Conservation (phyloP, 1,140 invertebrate genomes). For the Lineus longissimus region DNA sequence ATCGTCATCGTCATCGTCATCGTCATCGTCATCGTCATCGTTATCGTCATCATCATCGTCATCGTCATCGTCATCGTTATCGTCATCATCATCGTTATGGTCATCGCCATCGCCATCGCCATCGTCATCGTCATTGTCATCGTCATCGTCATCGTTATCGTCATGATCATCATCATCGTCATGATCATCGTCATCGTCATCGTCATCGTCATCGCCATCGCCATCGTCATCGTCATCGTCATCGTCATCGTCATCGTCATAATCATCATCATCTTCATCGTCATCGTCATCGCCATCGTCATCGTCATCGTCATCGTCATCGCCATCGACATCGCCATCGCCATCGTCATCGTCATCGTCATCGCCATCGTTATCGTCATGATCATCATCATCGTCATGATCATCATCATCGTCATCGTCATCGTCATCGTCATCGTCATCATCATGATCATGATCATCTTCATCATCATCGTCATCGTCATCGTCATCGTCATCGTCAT, state of each 20-base stretch:
- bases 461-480: constrained; percentile 1
- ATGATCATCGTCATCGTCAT: background rate
- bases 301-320: constrained; percentile 1
- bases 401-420: no score
- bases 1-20: constrained; percentile 1
- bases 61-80: constrained; percentile 1
- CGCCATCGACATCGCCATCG: no score
- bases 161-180: no score
- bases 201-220: constrained; percentile 1
- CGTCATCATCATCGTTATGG: no score
- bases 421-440: constrained; percentile 1
- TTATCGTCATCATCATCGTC: constrained; percentile 1
- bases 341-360: constrained; percentile 1
- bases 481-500: constrained; percentile 1
- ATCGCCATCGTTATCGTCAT: background rate
- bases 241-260: no score
- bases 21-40: constrained; percentile 1
- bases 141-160: constrained; percentile 1
- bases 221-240: background rate
- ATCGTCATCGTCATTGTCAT: constrained; percentile 2
- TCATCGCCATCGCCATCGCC: no score
- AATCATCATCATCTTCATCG: background rate
- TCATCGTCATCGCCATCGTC: constrained; percentile 1
- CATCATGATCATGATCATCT: background rate
- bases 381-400: no score